Conservation (phyloP, 2,113 vertebrate species). For the Pitta sordida region DNA sequence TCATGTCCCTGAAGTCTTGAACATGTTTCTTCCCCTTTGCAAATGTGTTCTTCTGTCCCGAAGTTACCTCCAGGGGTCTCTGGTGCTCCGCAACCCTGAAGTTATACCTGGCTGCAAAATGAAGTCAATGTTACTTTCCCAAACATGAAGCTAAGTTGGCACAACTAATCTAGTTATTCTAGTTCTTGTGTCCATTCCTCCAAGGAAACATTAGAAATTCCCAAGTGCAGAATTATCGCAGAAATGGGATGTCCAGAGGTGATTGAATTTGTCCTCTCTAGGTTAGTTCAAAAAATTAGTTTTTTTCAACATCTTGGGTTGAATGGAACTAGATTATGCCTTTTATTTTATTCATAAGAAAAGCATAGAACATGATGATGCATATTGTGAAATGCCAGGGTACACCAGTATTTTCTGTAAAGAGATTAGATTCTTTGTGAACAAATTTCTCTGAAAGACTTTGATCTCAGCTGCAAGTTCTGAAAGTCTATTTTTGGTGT, state of each 20-base stretch:
- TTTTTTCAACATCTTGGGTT: background rate
- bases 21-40: background rate
- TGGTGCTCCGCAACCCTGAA: background rate
- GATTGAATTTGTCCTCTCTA: background rate
- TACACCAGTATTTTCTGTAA: background rate
- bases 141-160: background rate
- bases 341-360: background rate
- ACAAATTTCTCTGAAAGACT: background rate
- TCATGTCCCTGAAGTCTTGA: background rate
- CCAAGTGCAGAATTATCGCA: background rate
- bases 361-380: background rate
- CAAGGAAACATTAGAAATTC: rapidly evolving
- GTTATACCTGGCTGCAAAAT: background rate
- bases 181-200: background rate
- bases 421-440: background rate
- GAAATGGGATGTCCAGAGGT: background rate
- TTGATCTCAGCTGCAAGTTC: background rate
- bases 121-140: background rate
- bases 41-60: background rate
- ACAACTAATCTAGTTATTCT: background rate
- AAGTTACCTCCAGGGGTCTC: background rate
- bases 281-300: background rate
- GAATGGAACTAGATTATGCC: background rate
- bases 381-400: background rate
- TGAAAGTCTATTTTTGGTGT: background rate